phyloP scores from a whole-genome alignment of 1,140 invertebrate species.

The Meloidogyne hapla region DNA sequence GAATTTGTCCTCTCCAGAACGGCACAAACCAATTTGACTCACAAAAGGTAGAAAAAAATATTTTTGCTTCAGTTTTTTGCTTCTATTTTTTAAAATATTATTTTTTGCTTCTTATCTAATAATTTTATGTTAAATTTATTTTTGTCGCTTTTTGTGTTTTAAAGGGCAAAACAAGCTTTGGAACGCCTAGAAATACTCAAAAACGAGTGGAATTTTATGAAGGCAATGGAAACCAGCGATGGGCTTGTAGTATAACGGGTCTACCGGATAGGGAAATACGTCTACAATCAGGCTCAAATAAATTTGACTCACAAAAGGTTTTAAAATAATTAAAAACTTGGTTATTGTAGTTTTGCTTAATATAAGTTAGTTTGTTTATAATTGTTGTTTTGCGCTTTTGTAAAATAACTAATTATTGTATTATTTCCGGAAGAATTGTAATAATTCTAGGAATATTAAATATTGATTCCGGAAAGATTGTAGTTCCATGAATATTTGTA shows the following conservation, averaged over 20 bases:
- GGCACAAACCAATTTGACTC: conserved; percentile 61
- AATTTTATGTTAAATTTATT: conserved; percentile 4
- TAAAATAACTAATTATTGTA: neutral
- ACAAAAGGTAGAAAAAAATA: conserved; percentile 48
- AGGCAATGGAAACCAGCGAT: conserved; percentile 38
- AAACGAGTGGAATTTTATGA: conserved; percentile 56
- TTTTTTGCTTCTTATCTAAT: conserved; percentile 5
- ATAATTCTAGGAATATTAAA: neutral
- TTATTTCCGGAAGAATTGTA: neutral
- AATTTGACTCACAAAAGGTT: conserved; percentile 54
- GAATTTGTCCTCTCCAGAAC: conserved; percentile 59
- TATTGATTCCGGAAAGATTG: too few species aligned
- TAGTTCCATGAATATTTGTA: too few species aligned
- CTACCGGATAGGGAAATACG: conserved; percentile 44
- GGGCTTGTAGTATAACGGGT: conserved; percentile 25
- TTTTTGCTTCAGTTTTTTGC: conserved; percentile 12
- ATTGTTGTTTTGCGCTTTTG: neutral
- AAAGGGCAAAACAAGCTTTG: conserved; percentile 61
- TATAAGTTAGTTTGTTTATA: neutral
- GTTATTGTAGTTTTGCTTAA: neutral
- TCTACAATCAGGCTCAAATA: conserved; percentile 50
- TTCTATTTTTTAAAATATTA: neutral
- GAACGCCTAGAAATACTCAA: conserved; percentile 61
- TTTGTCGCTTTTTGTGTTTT: conserved; percentile 33
- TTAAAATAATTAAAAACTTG: neutral